Base-by-base conservation (phyloP, 2,888 invertebrate species). In the Eugnorisma glareosa region DNA sequence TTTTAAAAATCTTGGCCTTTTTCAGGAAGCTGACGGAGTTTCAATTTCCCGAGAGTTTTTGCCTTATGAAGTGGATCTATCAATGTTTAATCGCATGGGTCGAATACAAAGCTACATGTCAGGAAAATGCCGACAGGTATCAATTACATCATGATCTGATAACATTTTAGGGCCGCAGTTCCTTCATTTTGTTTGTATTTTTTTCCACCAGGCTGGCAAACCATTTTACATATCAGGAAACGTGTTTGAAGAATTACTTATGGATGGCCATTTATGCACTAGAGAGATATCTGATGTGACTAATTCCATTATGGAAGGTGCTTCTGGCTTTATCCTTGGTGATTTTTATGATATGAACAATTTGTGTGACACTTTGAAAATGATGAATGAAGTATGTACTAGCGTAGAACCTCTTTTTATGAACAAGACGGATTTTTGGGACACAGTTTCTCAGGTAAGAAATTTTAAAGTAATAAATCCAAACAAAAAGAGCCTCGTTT, bases 61-160 rank as follows among this genome's bases (percentile, higher is more conserved):
- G 10, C 85, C 93, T 10, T 94, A 91, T 74, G 95, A 95, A 88
- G 79, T 95, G 24, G 89, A 92, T 13, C 81, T 79, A 3, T 73
- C 85, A 3, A 81, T 90, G 63, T 86, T 81, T 51, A 87, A 86
- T 64, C 90, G 91, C 67, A 87, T 95, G 86, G 74, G 86, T 75
- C 83, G 80, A n/a, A 93, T 95, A 80, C 96, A 96, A 85, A 95
- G 94, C 78, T 92, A 89, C 90, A 71, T 94, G 5, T 85, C 89
- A 75, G 95, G 92, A 28, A 95, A 94, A 92, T 96, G 96, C 90
- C 87, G 85, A 72, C 88, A 93, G 93, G 95, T 95, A 89, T 35
- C 7, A 0, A 10, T 45, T 2, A 61, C 10, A 80, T 37, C 40
- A 35, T 43, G 37, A 10, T 10, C 1, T n/a, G 5, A 35, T 28